Base-by-base conservation (phyloP, 2,113 vertebrate genomes). In the Campylomormyrus numenius region DNA sequence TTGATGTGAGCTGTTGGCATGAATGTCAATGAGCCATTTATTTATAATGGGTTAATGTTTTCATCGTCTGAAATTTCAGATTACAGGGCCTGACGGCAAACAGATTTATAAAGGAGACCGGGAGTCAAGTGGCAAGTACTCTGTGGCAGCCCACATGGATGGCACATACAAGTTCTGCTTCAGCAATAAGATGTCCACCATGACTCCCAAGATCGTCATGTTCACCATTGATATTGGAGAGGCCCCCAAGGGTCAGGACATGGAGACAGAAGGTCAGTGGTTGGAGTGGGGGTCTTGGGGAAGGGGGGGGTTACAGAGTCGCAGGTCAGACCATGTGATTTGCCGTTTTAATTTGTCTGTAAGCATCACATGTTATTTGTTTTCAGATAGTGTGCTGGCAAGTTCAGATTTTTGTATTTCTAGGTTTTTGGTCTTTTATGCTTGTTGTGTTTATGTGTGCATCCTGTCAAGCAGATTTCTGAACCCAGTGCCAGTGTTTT, bases 161-260 rank as follows among this genome's bases (percentile, higher is more conserved):
- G 98, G 98, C 70, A 98, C 95, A 0, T 99, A 99, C 89, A 99
- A 98, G 93, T 99, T 99, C 88, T 99, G 98, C 94, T 99, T 99
- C 93, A 99, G 98, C 95, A 99, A 99, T 94, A 98, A 98, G 94
- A 99, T 99, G 98, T 99, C 98, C 53, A 99, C 98, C 89, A 99
- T 99, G 98, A 99, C 98, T 11, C 98, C 98, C 70, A 99, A 99
- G 95, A 99, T 99, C 56, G 98, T 99, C 91, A 99, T 99, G 98
- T 99, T 99, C 96, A 99, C 98, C 91, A 99, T 99, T 3, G 98
- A 99, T 21, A 99, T 99, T 0, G 98, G 98, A 92, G 98, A 99
- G 93, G 98, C 98, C 52, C 98, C 98, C 0, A 99, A 98, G 94
- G 97, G 97, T 77, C 97, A 99, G 15, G 98, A 98, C 93, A 99